A percentile compares a stretch with the other conserved stretches of the same genome.
phyloP scores from a whole-genome alignment of 2,113 vertebrate genomes.

The Lophius piscatorius region DNA sequence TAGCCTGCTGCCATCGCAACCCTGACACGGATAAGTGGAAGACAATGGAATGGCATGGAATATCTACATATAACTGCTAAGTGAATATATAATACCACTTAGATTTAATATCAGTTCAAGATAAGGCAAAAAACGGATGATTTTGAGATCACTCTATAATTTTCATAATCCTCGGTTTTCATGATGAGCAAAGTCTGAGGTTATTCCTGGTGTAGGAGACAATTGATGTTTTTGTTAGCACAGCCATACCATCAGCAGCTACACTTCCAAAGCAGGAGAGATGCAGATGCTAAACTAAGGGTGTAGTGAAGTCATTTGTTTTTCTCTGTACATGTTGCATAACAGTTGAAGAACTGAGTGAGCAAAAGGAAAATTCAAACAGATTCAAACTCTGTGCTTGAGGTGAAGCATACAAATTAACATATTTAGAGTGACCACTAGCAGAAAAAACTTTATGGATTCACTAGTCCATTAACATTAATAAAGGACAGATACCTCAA shows the following conservation, averaged over 20 bases:
- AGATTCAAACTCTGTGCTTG: neutral
- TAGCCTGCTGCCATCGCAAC: no score
- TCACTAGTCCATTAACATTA: no score
- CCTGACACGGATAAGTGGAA: no score
- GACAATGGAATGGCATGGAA: no score
- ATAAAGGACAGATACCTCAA: no score
- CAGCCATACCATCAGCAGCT: neutral
- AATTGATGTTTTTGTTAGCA: slow-evolving; percentile 26
- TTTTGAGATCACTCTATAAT: neutral
- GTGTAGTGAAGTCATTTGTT: neutral
- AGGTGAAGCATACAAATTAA: no score
- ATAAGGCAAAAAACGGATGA: no score
- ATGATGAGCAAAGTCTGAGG: neutral
- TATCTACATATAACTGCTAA: no score
- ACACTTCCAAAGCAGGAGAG: slow-evolving; percentile 6
- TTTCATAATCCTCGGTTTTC: no score
- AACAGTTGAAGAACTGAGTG: slow-evolving; percentile 17
- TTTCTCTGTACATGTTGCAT: slow-evolving; percentile 41
- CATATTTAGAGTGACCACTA: no score
- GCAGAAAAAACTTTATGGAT: no score
- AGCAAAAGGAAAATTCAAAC: neutral
- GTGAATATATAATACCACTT: no score
- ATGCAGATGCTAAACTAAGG: slow-evolving; percentile 34
- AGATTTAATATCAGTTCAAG: neutral
- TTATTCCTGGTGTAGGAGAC: slow-evolving; percentile 26